phyloP scores from a whole-genome alignment of 2,113 vertebrate genomes.

The Vidua chalybeata region DNA sequence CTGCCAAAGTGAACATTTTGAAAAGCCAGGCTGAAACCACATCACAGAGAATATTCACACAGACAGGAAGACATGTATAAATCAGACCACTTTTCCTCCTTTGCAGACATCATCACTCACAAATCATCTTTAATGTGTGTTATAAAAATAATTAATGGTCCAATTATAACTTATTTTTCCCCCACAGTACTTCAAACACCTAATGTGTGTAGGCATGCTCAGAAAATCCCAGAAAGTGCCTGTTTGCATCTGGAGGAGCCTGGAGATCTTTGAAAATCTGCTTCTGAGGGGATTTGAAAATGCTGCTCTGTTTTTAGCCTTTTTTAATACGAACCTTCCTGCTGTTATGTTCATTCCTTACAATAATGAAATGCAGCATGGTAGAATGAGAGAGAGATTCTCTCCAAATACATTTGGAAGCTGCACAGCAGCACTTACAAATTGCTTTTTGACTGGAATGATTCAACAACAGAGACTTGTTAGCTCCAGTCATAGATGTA shows the following conservation, averaged over 20 bases:
- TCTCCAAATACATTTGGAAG: background rate
- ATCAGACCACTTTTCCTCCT: background rate
- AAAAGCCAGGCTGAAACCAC: background rate
- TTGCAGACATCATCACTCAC: background rate
- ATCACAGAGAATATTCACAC: background rate
- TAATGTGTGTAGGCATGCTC: background rate
- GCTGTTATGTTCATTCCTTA: background rate
- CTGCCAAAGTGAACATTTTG: background rate
- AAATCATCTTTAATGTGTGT: background rate
- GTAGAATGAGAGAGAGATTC: background rate
- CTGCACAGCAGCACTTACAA: background rate
- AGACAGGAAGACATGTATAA: background rate
- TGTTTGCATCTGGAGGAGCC: background rate
- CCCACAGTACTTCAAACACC: background rate
- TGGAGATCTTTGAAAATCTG: background rate
- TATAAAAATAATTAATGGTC: slow-evolving; percentile 14
- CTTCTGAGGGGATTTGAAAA: background rate
- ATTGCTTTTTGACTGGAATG: background rate
- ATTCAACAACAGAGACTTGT: background rate
- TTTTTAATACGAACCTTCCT: background rate
- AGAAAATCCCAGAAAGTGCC: background rate
- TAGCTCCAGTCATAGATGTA: background rate
- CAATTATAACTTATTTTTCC: background rate
- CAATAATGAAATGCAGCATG: background rate
- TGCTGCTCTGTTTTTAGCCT: background rate